Percentiles rank a stretch among this genome's conserved stretches.
These are phyloP conservation scores for Temnothorax longispinosus DNA, from an alignment of 1,140 invertebrate species.

Conservation along the genomic window DNA sequence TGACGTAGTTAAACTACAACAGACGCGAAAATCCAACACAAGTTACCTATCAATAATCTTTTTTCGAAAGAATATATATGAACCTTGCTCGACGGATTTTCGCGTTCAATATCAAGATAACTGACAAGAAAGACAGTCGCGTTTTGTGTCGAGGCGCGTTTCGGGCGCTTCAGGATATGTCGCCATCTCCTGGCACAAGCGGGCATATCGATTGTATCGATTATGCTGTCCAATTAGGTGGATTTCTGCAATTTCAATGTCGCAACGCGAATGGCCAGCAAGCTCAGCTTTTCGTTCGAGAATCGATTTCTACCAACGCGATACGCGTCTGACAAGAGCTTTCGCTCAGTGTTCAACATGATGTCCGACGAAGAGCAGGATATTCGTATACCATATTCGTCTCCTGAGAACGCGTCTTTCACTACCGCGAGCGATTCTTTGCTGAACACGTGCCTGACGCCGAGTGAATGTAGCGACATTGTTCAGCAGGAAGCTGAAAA, in stretches of 20 bases:
- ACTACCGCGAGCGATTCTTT: neutral
- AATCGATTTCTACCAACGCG: neutral
- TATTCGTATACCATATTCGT: neutral
- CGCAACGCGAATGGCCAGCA: neutral
- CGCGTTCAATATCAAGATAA: neutral
- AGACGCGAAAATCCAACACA: neutral
- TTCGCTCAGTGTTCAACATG: neutral
- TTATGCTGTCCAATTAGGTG: constrained; percentile 22
- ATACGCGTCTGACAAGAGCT: neutral
- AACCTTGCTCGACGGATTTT: neutral
- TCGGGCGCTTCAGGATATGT: neutral
- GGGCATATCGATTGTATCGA: constrained; percentile 28
- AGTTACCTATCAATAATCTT: neutral
- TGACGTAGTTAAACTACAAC: neutral
- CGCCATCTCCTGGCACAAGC: constrained; percentile 14
- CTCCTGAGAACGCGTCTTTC: neutral
- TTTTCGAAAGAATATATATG: neutral
- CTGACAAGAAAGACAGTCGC: neutral
- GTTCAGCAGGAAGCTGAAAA: neutral
- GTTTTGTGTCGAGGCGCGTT: neutral
- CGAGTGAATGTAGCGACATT: neutral
- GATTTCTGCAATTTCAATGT: constrained; percentile 32
- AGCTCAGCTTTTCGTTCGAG: neutral
- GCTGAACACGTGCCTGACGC: neutral
- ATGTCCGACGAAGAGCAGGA: constrained; percentile 8